phyloP scores from a whole-genome alignment of 2,797 vertebrate species.

The Poeciliopsis infans region DNA sequence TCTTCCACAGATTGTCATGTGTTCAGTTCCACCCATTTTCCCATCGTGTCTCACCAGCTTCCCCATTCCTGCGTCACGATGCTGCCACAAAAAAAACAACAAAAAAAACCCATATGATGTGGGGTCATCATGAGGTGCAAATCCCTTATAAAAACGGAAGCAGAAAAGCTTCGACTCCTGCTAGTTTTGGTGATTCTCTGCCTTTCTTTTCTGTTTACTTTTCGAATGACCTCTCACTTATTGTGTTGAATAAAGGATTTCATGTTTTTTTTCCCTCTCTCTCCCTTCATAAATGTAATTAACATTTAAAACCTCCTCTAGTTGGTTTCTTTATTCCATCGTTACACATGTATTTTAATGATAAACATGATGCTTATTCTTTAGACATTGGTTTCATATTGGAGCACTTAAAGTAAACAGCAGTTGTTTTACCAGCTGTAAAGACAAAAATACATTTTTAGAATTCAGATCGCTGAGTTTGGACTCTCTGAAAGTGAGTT shows the following conservation, averaged over 20 bases:
- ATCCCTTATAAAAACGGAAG: conserved; percentile 5
- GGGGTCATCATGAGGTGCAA: neutral
- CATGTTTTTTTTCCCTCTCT: neutral
- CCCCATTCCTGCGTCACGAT: neutral
- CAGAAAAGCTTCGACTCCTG: neutral
- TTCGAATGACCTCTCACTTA: neutral
- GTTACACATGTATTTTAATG: neutral
- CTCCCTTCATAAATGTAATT: neutral
- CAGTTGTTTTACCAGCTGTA: neutral
- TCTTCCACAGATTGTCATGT: neutral
- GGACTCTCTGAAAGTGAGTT: neutral
- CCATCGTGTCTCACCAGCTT: neutral
- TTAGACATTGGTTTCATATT: neutral
- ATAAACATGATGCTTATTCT: neutral
- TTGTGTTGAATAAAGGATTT: conserved; percentile 9
- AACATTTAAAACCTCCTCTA: neutral
- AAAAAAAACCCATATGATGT: neutral
- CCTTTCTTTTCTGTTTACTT: neutral
- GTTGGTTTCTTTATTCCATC: neutral
- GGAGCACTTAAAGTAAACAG: neutral
- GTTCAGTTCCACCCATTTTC: neutral
- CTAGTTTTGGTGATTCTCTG: neutral
- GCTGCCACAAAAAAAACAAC: neutral
- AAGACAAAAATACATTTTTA: neutral
- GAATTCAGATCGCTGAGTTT: neutral